Evolutionary conservation across 2,113 vertebrate genomes (phyloP), one percentile per base, ranked within the genome.

Genomic region (Odocoileus hemionus): DNA sequence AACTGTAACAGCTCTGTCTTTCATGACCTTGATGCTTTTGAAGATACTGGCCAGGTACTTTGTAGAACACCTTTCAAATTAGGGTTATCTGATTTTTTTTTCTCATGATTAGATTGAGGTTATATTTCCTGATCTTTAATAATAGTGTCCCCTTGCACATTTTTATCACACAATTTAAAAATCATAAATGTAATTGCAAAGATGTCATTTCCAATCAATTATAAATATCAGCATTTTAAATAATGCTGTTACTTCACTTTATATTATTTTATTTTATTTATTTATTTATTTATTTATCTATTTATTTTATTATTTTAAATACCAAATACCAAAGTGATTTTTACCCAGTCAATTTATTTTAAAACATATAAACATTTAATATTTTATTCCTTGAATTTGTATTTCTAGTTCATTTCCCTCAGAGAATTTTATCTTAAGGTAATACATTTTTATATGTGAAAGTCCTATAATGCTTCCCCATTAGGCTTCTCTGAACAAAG

Each of bases 201-300:
- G 36, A 90, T 87, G 60, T 86, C 88, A 78, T 74, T 97, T 92
- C 26, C 43, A 96, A 55, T 84, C 33, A 83, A 50, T 88, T 47
- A 8, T 76, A 83, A 96, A 52, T 16, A 86, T 47, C 30, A 95
- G 14, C 80, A 86, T 89, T 96, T 96, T 80, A 90, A 94, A 96
- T 89, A 47, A 76, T 96, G 90, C 30, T 43, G 36, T n/a, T 96
- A 64, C 47, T 91, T 97, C n/a, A 39, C 39, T 39, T 39, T 39
- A 39, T 39, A 39, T 39, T 39, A 39, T 39, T 39, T 39, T 39
- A 39, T 39, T 39, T 39, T 39, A 39, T 39, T 39, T 39, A 39
- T 39, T 39, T 39, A 39, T 39, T 39, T 39, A 39, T 39, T 39
- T 39, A 36, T 36, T 36, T 36, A 36, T 36, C n/a, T n/a, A n/a